Conservation (phyloP, 1,140 invertebrate species). For the Melitaea cinxia region DNA sequence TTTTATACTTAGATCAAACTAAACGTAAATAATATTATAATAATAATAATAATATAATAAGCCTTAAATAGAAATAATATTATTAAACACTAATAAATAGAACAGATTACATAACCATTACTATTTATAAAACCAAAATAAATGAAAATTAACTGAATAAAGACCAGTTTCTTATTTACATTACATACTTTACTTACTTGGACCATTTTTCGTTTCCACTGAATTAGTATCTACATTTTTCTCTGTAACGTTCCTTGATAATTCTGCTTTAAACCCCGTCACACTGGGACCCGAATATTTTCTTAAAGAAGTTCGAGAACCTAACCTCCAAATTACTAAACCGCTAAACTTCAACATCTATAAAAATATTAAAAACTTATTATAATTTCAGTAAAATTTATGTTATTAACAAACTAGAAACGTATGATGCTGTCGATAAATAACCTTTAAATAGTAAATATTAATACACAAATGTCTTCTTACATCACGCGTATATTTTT, state of each 20-base stretch:
- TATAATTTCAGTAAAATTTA: neutral
- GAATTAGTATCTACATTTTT: slow-evolving; percentile 41
- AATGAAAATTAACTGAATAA: neutral
- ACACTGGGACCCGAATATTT: slow-evolving; percentile 65
- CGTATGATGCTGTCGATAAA: neutral
- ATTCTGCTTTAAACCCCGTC: slow-evolving; percentile 58
- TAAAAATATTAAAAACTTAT: slow-evolving; percentile 31
- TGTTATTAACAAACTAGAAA: neutral
- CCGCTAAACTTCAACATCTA: slow-evolving; percentile 79
- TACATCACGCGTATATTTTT: slow-evolving; percentile 62
- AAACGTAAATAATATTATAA: too few relatives aligned
- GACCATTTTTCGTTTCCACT: slow-evolving; percentile 43
- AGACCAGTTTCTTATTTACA: neutral
- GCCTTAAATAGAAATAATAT: too few relatives aligned
- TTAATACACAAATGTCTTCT: slow-evolving; percentile 49
- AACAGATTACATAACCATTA: slow-evolving; percentile 13
- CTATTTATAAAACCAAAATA: neutral
- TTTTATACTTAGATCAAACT: too few relatives aligned
- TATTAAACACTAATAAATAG: neutral
- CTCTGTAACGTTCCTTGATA: slow-evolving; percentile 45
- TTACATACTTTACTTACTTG: slow-evolving; percentile 22
- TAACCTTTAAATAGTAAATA: slow-evolving; percentile 34
- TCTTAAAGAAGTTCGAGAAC: slow-evolving; percentile 58
- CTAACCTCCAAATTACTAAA: slow-evolving; percentile 77
- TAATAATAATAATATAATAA: too few relatives aligned